Percentiles rank a stretch among this genome's conserved stretches.
Evolutionary conservation across 1,140 invertebrate genomes (phyloP).

Genomic region (Drosophila bifasciata): DNA sequence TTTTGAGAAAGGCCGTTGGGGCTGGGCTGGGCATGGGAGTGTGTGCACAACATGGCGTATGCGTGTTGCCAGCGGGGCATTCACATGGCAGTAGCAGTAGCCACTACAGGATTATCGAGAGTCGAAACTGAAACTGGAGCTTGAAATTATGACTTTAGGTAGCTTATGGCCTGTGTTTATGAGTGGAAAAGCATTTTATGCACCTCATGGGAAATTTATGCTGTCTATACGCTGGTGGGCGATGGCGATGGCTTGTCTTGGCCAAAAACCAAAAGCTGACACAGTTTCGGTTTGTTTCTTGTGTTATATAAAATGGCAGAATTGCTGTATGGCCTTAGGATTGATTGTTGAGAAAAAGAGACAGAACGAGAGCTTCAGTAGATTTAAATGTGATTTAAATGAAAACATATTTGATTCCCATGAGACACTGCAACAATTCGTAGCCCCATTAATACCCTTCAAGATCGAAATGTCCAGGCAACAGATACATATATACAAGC

Average conservation of each 20-base stretch:
- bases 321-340: no score
- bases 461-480: slow-evolving; percentile 27
- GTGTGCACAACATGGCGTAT: slow-evolving; percentile 61
- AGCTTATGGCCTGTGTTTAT: slow-evolving; percentile 40
- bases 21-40: slow-evolving; percentile 13
- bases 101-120: slow-evolving; percentile 35
- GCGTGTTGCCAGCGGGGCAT: slow-evolving; percentile 54
- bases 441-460: slow-evolving; percentile 12
- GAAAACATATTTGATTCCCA: no score
- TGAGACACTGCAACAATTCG: slow-evolving; percentile 3
- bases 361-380: no score
- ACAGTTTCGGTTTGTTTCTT: slow-evolving; percentile 10
- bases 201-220: slow-evolving; percentile 31
- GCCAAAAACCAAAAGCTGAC: slow-evolving; percentile 14
- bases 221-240: slow-evolving; percentile 26
- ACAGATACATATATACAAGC: slow-evolving; percentile 9
- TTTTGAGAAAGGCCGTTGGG: slow-evolving; percentile 61
- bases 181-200: slow-evolving; percentile 38
- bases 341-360: no score
- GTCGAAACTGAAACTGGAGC: neutral
- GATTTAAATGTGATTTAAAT: no score
- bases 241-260: slow-evolving; percentile 30
- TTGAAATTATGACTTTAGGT: slow-evolving; percentile 45
- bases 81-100: slow-evolving; percentile 21
- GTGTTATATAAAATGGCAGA: slow-evolving; percentile 27